These are phyloP conservation scores for Hypsibius dujardini DNA, from an alignment of 1,140 invertebrate species.

Conservation along the genomic window DNA sequence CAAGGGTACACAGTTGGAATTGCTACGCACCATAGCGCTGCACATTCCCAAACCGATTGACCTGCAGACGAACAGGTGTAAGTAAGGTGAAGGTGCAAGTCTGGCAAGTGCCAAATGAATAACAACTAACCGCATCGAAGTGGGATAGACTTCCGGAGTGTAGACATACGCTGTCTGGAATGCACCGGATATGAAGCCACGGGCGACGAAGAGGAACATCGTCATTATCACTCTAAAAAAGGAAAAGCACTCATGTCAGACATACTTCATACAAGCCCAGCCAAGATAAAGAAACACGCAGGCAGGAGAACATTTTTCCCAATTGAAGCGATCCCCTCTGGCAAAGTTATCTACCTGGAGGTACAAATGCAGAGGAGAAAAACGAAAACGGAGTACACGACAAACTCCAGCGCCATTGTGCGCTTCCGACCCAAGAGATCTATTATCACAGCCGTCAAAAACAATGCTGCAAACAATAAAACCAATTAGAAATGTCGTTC, in stretches of 20 bases:
- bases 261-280: conserved; percentile 37
- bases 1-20: too few relatives aligned
- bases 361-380: conserved; percentile 57
- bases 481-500: conserved; percentile 23
- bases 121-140: conserved; percentile 13
- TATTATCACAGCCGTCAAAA: conserved; percentile 75
- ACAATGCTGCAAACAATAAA: conserved; percentile 47
- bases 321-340: too few relatives aligned
- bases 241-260: too few relatives aligned
- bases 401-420: conserved; percentile 82
- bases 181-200: conserved; percentile 76
- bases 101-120: too few relatives aligned
- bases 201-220: conserved; percentile 63
- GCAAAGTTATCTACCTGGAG: conserved; percentile 52
- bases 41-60: conserved; percentile 14
- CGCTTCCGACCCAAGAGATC: conserved; percentile 73
- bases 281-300: not conserved
- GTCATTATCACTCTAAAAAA: conserved; percentile 60
- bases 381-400: conserved; percentile 62
- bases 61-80: too few relatives aligned
- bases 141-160: conserved; percentile 57
- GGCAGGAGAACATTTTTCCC: too few relatives aligned
- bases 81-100: too few relatives aligned
- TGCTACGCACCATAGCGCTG: not conserved
- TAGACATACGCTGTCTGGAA: conserved; percentile 91